These are phyloP conservation scores for Sphinx pinastri DNA, from an alignment of 2,888 invertebrate genomes.

Conservation along the genomic window DNA sequence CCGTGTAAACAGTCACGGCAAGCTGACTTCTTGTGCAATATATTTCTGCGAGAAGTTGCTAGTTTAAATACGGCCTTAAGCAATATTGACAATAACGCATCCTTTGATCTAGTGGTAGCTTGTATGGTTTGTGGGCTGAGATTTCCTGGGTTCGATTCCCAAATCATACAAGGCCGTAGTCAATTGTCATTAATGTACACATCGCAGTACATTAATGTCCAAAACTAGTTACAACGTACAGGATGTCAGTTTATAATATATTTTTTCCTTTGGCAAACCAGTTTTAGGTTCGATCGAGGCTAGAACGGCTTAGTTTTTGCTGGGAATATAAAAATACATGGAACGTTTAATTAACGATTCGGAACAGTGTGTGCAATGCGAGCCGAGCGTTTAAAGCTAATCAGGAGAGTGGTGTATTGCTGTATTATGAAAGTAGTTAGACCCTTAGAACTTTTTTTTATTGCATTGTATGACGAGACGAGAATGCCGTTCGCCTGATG, in stretches of 20 bases:
- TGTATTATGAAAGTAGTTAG: background rate
- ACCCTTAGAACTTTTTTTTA: background rate
- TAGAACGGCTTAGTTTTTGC: conserved; percentile 37
- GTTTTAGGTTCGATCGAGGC: conserved; percentile 2
- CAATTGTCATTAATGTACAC: background rate
- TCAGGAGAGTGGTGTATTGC: background rate
- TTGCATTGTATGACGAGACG: no score
- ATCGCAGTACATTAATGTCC: background rate
- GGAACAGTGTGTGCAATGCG: conserved; percentile 39
- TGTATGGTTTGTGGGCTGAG: no score
- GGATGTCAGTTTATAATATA: background rate
- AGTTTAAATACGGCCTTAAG: no score
- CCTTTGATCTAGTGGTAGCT: no score
- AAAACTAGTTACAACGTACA: background rate
- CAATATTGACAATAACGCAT: no score
- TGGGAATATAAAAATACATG: conserved; percentile 38
- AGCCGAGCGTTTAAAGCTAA: background rate
- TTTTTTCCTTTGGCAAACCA: conserved; percentile 1
- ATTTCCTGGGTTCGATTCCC: background rate
- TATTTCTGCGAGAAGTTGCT: no score
- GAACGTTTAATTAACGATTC: conserved; percentile 38
- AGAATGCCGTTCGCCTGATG: no score
- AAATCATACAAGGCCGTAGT: background rate
- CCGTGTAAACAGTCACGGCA: no score
- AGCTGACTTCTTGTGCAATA: no score